Evolutionary conservation across 2,888 invertebrate genomes (phyloP).

Genomic region (Stenoptilia bipunctidactyla): DNA sequence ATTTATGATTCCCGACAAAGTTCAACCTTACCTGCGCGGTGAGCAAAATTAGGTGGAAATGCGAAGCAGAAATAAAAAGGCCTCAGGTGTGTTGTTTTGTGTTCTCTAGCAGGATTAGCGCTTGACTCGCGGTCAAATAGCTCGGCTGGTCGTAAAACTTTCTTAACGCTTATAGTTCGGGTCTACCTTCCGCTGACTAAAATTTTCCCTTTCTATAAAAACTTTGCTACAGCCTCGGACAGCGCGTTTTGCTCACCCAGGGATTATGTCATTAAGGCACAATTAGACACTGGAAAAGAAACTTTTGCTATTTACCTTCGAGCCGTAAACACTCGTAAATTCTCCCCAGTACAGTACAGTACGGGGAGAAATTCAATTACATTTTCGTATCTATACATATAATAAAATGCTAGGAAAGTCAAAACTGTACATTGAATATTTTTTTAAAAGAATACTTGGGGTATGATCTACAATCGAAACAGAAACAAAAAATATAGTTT

Average conservation of each 20-base stretch:
- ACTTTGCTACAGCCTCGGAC: conserved; percentile 27
- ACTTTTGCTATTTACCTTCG: conserved; percentile 40
- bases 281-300: conserved; percentile 28
- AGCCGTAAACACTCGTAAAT: conserved; percentile 21
- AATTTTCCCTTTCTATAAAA: conserved; percentile 40
- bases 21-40: conserved; percentile 60
- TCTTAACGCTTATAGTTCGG: conserved; percentile 61
- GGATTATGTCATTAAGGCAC: conserved; percentile 34
- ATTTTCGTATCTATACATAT: conserved; percentile 34
- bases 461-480: too few relatives aligned
- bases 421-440: too few relatives aligned
- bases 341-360: conserved; percentile 15
- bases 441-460: too few relatives aligned
- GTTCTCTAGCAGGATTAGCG: conserved; percentile 51
- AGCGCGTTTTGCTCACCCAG: conserved; percentile 21
- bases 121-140: conserved; percentile 62
- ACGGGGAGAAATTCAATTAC: conserved; percentile 46
- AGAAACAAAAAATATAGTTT: too few relatives aligned
- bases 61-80: conserved; percentile 61
- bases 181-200: conserved; percentile 43
- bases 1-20: conserved; percentile 70
- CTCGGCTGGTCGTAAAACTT: conserved; percentile 61
- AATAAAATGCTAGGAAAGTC: too few relatives aligned
- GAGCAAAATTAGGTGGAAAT: conserved; percentile 64
- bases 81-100: conserved; percentile 57